Conservation (phyloP, 2,113 vertebrate genomes). For the Calidris pygmaea region DNA sequence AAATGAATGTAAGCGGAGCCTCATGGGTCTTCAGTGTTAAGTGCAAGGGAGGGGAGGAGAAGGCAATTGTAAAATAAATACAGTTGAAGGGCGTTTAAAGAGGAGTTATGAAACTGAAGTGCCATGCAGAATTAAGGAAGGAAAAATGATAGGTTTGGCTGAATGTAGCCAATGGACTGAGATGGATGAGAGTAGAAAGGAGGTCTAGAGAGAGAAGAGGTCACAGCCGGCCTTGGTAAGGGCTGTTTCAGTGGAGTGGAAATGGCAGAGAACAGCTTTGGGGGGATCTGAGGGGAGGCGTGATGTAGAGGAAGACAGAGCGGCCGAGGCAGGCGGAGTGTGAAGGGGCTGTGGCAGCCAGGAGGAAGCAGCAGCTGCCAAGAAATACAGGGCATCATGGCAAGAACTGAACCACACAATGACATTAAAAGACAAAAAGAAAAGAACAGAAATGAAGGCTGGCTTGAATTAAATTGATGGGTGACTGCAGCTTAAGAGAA, state of each 20-base stretch:
- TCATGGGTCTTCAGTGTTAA: neutral
- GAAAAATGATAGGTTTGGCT: slow-evolving; percentile 7
- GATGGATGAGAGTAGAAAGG: neutral
- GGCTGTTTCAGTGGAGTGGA: neutral
- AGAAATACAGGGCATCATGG: neutral
- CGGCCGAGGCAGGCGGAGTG: fast-evolving
- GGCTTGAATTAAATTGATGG: neutral
- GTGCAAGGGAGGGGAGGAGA: neutral
- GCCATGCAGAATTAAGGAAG: neutral
- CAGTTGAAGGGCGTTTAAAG: neutral
- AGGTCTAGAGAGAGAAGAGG: neutral
- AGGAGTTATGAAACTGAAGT: neutral
- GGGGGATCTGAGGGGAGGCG: neutral
- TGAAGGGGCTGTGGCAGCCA: neutral
- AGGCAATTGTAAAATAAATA: neutral
- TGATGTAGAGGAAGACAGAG: fast-evolving
- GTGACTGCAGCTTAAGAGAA: neutral
- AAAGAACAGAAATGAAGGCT: neutral
- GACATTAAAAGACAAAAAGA: neutral
- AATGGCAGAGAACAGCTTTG: neutral
- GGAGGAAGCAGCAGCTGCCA: fast-evolving
- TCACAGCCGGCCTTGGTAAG: neutral
- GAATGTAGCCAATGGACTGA: neutral
- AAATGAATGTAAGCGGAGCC: neutral
- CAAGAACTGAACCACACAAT: fast-evolving